These are phyloP conservation scores for Andrena chrysosceles DNA, from an alignment of 2,888 invertebrate genomes.

Conservation along the genomic window DNA sequence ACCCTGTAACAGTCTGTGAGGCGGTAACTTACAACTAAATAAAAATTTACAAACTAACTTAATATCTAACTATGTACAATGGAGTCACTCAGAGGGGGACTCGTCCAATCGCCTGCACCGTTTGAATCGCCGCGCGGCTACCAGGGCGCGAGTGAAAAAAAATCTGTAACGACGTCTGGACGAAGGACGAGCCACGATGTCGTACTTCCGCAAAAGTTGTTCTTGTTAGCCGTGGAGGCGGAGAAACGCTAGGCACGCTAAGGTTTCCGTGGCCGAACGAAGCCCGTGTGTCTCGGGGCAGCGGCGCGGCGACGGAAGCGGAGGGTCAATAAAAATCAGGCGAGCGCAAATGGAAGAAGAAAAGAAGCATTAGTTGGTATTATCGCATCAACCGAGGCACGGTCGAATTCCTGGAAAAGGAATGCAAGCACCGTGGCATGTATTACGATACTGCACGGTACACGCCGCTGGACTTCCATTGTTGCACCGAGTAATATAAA, in stretches of 20 bases:
- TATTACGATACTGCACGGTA: constrained; percentile 69
- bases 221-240: constrained; percentile 5
- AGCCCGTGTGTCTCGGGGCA: background rate
- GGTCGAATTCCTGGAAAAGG: constrained; percentile 82
- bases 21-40: no score
- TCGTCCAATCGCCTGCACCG: no score
- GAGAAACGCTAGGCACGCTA: constrained; percentile 36
- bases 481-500: constrained; percentile 83
- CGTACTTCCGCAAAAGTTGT: constrained; percentile 31
- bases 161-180: constrained; percentile 9
- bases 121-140: background rate
- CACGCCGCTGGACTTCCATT: constrained; percentile 79
- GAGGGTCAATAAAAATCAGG: constrained; percentile 68
- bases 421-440: constrained; percentile 69
- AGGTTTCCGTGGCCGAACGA: constrained; percentile 41
- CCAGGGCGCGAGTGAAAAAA: background rate
- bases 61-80: no score
- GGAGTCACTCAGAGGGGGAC: no score
- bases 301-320: constrained; percentile 16
- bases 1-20: no score
- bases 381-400: constrained; percentile 75
- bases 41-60: no score
- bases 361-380: constrained; percentile 75
- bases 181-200: constrained; percentile 12
- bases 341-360: constrained; percentile 76